Conservation (phyloP, 2,888 invertebrate species). For the Drosophila koepferae region DNA sequence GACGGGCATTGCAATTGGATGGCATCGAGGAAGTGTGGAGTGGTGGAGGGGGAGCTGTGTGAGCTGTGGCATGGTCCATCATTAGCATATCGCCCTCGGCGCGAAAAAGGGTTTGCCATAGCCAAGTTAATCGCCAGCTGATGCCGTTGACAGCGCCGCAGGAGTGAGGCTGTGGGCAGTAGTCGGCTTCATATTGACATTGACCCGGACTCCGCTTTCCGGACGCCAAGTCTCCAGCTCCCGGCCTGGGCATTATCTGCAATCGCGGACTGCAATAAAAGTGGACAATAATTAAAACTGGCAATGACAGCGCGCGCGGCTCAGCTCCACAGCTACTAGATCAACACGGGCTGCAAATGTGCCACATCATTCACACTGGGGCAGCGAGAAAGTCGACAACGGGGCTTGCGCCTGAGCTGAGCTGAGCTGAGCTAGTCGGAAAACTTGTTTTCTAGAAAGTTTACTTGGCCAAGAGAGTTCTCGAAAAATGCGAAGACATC, state of each 20-base stretch:
- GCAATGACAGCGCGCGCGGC: constrained; percentile 31
- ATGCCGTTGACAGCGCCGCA: constrained; percentile 65
- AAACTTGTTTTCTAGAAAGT: constrained; percentile 5
- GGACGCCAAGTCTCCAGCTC: neutral
- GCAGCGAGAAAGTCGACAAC: neutral
- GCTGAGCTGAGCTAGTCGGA: neutral
- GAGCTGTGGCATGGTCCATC: constrained; percentile 57
- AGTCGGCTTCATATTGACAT: constrained; percentile 46
- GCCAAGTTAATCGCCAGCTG: constrained; percentile 80
- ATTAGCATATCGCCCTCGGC: constrained; percentile 77
- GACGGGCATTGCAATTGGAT: constrained; percentile 26
- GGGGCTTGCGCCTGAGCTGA: neutral
- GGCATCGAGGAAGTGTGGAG: neutral
- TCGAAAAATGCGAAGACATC: neutral
- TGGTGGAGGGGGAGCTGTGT: neutral
- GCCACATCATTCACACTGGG: constrained; percentile 37
- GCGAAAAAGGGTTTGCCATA: constrained; percentile 70
- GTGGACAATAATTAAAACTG: constrained; percentile 77
- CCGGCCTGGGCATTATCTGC: constrained; percentile 56
- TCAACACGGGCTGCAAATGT: constrained; percentile 11
- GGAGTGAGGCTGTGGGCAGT: constrained; percentile 11
- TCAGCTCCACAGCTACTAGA: constrained; percentile 15
- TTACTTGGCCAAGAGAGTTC: neutral
- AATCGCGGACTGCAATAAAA: constrained; percentile 73
- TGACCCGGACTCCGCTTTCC: constrained; percentile 8